Percentiles rank a stretch among this genome's conserved stretches.
Conservation (phyloP, 2,888 invertebrate species). For the Volucella bombylans region DNA sequence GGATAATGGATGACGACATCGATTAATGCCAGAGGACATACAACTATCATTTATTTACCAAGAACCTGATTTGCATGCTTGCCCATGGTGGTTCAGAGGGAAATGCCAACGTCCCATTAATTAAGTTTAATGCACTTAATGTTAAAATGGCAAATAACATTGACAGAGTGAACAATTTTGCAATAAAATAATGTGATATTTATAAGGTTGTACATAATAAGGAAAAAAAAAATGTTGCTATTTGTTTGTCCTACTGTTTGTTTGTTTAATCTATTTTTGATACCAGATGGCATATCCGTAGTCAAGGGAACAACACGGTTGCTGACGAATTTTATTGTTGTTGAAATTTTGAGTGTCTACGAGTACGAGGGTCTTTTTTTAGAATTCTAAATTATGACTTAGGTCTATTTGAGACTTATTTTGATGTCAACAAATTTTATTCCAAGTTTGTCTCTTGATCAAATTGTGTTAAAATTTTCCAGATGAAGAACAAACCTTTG, state of each 20-base stretch:
- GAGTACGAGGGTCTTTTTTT: no score
- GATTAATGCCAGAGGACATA: conserved; percentile 32
- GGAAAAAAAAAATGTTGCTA: no score
- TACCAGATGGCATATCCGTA: neutral
- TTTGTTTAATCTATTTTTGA: neutral
- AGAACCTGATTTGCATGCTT: neutral
- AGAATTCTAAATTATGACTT: no score
- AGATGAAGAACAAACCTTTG: no score
- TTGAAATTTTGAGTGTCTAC: no score
- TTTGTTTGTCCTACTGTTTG: neutral
- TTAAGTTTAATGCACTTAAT: neutral
- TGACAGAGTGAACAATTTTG: conserved; percentile 5
- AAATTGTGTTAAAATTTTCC: no score
- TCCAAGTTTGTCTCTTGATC: no score
- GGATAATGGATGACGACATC: conserved; percentile 44
- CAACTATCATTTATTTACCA: conserved; percentile 17
- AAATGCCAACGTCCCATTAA: conserved; percentile 28
- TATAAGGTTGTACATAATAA: neutral
- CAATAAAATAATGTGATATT: conserved; percentile 3
- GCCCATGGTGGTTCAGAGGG: neutral
- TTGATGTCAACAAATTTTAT: no score
- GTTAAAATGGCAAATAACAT: neutral
- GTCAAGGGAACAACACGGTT: neutral
- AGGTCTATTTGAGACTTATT: no score
- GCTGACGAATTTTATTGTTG: no score